Evolutionary conservation across 2,888 invertebrate genomes (phyloP).

Genomic region (Drosophila fulvimacula): DNA sequence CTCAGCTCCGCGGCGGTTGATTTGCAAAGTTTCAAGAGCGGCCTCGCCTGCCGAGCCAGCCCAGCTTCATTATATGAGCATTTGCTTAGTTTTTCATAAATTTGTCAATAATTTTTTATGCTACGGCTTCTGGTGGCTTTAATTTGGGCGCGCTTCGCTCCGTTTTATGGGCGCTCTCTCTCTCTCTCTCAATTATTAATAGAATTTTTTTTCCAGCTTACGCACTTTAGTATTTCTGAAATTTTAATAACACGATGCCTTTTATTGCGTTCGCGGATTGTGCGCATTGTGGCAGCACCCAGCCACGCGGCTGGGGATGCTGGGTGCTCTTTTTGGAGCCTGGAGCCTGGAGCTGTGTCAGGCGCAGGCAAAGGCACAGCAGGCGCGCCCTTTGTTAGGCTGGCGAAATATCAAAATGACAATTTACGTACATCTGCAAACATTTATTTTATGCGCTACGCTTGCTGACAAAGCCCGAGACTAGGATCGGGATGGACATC

Average conservation of each 20-base stretch:
- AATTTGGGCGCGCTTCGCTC: constrained; percentile 45
- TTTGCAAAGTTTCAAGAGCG: constrained; percentile 57
- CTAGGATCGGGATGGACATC: constrained; percentile 13
- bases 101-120: constrained; percentile 71
- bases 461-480: constrained; percentile 23
- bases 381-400: constrained; percentile 63
- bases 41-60: not conserved
- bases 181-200: constrained; percentile 68
- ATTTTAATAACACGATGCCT: constrained; percentile 76
- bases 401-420: constrained; percentile 74
- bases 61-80: constrained; percentile 31
- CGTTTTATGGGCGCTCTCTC: constrained; percentile 41
- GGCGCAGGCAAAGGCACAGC: constrained; percentile 49
- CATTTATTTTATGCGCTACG: constrained; percentile 63
- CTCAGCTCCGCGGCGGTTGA: constrained; percentile 48
- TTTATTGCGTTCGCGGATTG: constrained; percentile 69
- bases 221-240: constrained; percentile 77
- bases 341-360: constrained; percentile 26
- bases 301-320: constrained; percentile 1
- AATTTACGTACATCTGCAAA: constrained; percentile 73
- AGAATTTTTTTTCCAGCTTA: constrained; percentile 53
- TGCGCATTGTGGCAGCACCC: constrained; percentile 49
- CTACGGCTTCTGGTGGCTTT: constrained; percentile 37
- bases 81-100: constrained; percentile 65
- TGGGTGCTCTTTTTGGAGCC: not conserved